These are phyloP conservation scores for Griposia aprilina DNA, from an alignment of 2,888 invertebrate species.

Conservation along the genomic window DNA sequence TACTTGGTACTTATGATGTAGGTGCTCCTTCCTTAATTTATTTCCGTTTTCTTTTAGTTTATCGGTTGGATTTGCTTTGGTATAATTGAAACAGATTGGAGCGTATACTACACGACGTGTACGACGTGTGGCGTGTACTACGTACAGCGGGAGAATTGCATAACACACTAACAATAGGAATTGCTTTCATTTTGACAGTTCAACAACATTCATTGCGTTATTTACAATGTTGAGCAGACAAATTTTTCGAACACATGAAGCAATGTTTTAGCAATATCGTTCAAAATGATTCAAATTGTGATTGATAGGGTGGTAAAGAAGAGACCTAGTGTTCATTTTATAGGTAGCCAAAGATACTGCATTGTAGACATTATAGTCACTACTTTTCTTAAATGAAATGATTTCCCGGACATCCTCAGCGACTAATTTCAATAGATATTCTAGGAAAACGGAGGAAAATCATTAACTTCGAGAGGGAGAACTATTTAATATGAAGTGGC, in stretches of 20 bases:
- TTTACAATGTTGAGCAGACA: too few species aligned
- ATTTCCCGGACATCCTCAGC: neutral
- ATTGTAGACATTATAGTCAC: neutral
- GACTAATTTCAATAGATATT: neutral
- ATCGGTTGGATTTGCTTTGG: neutral
- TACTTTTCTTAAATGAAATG: neutral
- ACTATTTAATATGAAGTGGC: neutral
- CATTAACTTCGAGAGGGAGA: neutral
- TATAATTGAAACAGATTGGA: conserved; percentile 8
- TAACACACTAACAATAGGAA: too few species aligned
- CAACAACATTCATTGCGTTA: too few species aligned
- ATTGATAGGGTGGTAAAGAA: neutral
- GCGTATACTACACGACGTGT: too few species aligned
- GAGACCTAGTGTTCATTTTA: conserved; percentile 1
- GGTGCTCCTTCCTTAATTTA: conserved; percentile 3
- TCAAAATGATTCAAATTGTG: too few species aligned
- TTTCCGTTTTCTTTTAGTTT: conserved; percentile 36
- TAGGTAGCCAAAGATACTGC: neutral
- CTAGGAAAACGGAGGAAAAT: neutral
- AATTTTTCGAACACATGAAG: too few species aligned
- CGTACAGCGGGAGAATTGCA: neutral
- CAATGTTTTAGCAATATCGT: too few species aligned
- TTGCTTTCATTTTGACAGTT: too few species aligned
- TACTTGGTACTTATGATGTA: conserved; percentile 5
- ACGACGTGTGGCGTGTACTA: too few species aligned